phyloP scores from a whole-genome alignment of 2,113 vertebrate genomes.

The Sus scrofa region DNA sequence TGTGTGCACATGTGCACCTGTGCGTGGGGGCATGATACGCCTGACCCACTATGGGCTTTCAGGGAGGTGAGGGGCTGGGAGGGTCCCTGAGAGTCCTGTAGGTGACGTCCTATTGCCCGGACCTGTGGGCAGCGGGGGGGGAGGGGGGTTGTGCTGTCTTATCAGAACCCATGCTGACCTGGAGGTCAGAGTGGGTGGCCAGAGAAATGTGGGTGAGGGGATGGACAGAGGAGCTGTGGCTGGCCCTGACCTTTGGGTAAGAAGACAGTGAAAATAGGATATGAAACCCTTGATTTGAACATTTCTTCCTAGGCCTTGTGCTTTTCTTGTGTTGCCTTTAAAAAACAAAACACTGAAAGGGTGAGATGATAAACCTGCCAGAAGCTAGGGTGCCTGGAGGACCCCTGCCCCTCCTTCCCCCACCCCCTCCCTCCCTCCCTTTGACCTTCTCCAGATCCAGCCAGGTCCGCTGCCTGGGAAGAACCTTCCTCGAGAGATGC shows the following conservation, averaged over 20 bases:
- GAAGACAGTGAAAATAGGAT: not conserved
- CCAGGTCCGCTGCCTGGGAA: not conserved
- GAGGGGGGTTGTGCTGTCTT: no score
- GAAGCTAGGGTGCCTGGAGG: not conserved
- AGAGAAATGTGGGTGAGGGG: not conserved
- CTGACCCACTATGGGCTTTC: no score
- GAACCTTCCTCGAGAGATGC: not conserved
- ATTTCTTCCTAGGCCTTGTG: rapidly evolving
- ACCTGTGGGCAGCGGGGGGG: not conserved
- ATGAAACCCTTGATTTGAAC: not conserved
- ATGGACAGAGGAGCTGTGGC: not conserved
- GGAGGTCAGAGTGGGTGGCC: not conserved
- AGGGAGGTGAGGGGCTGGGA: not conserved
- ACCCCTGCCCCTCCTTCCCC: not conserved
- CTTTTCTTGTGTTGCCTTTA: not conserved
- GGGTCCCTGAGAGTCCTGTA: not conserved
- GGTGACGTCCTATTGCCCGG: not conserved
- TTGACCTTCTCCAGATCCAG: not conserved
- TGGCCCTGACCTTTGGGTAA: not conserved
- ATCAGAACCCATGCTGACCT: not conserved
- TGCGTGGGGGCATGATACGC: no score
- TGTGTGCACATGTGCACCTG: not conserved
- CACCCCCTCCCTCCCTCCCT: not conserved
- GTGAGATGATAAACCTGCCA: not conserved
- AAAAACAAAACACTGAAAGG: not conserved